Conservation (phyloP, 37 sponge, comb jelly and placozoan genomes). For the Diacarnus erythraeanus region DNA sequence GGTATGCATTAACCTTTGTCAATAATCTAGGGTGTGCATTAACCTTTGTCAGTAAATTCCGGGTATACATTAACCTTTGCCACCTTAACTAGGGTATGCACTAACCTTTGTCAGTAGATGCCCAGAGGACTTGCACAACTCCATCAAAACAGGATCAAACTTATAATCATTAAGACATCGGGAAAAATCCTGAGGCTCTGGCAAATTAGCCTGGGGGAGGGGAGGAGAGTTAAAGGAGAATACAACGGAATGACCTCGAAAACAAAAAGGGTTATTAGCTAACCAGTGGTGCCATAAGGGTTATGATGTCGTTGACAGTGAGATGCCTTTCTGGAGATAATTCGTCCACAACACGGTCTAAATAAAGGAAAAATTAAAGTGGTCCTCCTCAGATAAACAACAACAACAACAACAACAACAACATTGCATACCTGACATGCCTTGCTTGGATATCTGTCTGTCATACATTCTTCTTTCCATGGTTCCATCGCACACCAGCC, state of each 20-base stretch:
- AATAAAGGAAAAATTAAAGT: neutral
- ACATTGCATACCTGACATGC: constrained; percentile 68
- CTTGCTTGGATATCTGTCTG: constrained; percentile 91
- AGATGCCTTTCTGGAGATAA: constrained; percentile 76
- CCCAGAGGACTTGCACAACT: constrained; percentile 26
- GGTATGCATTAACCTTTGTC: too few relatives aligned
- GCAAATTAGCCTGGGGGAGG: constrained; percentile 35
- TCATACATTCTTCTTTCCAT: constrained; percentile 95
- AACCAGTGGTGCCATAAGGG: constrained; percentile 59
- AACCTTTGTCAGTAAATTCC: too few relatives aligned
- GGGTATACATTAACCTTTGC: too few relatives aligned
- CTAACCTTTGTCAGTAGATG: constrained; percentile 70
- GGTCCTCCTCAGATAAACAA: too few relatives aligned
- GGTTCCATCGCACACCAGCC: constrained; percentile 90
- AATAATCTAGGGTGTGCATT: too few relatives aligned
- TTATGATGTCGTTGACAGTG: constrained; percentile 64
- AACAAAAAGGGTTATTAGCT: neutral
- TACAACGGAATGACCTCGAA: too few relatives aligned
- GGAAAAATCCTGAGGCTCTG: constrained; percentile 35
- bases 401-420: too few relatives aligned
- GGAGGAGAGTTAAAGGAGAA: too few relatives aligned
- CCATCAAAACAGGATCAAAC: constrained; percentile 63
- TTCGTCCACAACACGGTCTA: constrained; percentile 92
- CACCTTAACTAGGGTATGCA: too few relatives aligned
- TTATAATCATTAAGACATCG: constrained; percentile 16